A percentile compares a stretch with the other conserved stretches of the same genome.
phyloP scores from a whole-genome alignment of 2,888 invertebrate genomes.

The Agrotis clavis region DNA sequence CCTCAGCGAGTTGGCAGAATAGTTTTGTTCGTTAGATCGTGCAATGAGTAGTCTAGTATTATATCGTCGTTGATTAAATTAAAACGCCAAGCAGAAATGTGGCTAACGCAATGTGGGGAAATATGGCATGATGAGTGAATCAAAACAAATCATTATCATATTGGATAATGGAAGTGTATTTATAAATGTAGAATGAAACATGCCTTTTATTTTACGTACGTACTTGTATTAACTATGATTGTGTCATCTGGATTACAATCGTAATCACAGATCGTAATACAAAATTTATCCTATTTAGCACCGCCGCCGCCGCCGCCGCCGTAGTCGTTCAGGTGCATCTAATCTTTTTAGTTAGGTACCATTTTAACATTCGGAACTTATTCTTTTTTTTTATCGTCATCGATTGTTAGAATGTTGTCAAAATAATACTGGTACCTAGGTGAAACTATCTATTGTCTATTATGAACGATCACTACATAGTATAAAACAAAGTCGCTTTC shows the following conservation, averaged over 20 bases:
- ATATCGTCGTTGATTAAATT: constrained; percentile 29
- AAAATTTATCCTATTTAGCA: background rate
- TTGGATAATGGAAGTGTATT: constrained; percentile 1
- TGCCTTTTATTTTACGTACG: constrained; percentile 5
- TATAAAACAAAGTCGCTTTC: too few species aligned
- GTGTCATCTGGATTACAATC: constrained; percentile 4
- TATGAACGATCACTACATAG: too few species aligned
- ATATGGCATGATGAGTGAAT: constrained; percentile 2
- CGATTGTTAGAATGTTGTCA: too few species aligned
- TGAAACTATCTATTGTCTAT: too few species aligned
- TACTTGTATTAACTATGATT: background rate
- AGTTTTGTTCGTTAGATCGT: too few species aligned
- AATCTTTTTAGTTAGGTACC: too few species aligned
- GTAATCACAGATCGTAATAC: background rate
- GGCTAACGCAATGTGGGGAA: constrained; percentile 1
- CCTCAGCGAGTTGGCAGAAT: too few species aligned
- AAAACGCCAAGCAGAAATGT: constrained; percentile 6
- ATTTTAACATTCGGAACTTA: too few species aligned
- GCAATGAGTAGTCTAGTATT: too few species aligned
- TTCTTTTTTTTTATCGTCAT: background rate
- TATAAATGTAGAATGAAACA: background rate
- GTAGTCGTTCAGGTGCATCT: too few species aligned
- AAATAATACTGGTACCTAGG: too few species aligned
- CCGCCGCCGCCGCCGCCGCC: too few species aligned
- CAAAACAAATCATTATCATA: constrained; percentile 17